These are phyloP conservation scores for Acrocera orbiculus DNA, from an alignment of 2,888 invertebrate species.

Conservation along the genomic window DNA sequence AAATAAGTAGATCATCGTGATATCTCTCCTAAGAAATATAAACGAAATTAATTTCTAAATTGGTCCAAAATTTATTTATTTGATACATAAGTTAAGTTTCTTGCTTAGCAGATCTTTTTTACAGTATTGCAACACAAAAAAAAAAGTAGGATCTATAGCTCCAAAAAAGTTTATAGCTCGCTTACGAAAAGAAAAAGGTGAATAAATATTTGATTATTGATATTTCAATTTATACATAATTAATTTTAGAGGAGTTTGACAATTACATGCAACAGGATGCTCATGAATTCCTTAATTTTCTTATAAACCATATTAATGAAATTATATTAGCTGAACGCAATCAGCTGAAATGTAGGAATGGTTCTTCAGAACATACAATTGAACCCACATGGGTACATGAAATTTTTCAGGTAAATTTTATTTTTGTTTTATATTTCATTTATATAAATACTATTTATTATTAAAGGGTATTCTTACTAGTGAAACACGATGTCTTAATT, in stretches of 20 bases:
- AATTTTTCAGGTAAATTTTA: slow-evolving; percentile 61
- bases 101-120: slow-evolving; percentile 95
- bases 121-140: slow-evolving; percentile 99
- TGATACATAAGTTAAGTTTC: too few species aligned
- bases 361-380: slow-evolving; percentile 34
- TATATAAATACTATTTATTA: slow-evolving; percentile 23
- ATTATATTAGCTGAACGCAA: slow-evolving; percentile 68
- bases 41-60: too few species aligned
- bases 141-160: slow-evolving; percentile 98
- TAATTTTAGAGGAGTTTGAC: slow-evolving; percentile 84
- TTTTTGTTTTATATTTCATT: not conserved
- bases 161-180: slow-evolving; percentile 99
- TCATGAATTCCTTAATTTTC: slow-evolving; percentile 97
- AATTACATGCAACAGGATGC: slow-evolving; percentile 99
- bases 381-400: slow-evolving; percentile 99
- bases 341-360: slow-evolving; percentile 16
- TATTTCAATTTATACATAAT: slow-evolving; percentile 17
- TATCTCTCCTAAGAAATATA: too few species aligned
- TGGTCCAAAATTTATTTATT: too few species aligned
- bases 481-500: slow-evolving; percentile 97
- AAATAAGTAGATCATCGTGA: too few species aligned
- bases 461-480: slow-evolving; percentile 98
- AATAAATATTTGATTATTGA: slow-evolving; percentile 12
- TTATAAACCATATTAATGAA: slow-evolving; percentile 97
- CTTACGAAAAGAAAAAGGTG: slow-evolving; percentile 93